Evolutionary conservation across 2,113 vertebrate genomes (phyloP).

Genomic region (Pomatostomus ruficeps): DNA sequence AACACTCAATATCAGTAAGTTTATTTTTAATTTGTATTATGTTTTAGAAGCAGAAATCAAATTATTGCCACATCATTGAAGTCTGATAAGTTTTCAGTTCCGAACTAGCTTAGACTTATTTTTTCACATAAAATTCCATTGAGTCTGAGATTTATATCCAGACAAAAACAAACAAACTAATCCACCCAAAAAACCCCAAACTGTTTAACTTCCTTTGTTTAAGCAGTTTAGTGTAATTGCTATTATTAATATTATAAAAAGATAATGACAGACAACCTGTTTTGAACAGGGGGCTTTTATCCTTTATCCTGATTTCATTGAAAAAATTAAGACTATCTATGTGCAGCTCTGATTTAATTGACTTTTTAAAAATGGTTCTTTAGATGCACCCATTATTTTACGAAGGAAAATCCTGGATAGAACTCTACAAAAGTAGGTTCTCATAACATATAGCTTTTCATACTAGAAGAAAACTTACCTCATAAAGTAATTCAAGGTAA

Average conservation of each 20-base stretch:
- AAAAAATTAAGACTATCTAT: not conserved
- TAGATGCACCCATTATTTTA: not conserved
- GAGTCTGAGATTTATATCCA: not conserved
- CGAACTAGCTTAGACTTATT: not conserved
- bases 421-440: not conserved
- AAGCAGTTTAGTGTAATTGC: not conserved
- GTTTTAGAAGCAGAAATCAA: not conserved
- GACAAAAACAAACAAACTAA: not conserved
- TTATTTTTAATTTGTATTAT: not conserved
- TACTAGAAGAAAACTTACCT: not conserved
- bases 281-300: not conserved
- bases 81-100: not conserved
- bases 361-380: accelerated
- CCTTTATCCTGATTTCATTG: not conserved
- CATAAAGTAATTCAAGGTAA: not conserved
- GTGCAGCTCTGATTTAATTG: not conserved
- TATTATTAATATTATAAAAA: not conserved
- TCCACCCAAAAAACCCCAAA: accelerated
- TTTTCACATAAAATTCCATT: not conserved
- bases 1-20: not conserved
- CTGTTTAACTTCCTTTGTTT: not conserved
- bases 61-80: not conserved
- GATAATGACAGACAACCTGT: not conserved
- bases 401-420: not conserved
- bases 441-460: not conserved